Evolutionary conservation across 2,797 vertebrate genomes (phyloP).

Genomic region (Hyperoplus lanceolatus): DNA sequence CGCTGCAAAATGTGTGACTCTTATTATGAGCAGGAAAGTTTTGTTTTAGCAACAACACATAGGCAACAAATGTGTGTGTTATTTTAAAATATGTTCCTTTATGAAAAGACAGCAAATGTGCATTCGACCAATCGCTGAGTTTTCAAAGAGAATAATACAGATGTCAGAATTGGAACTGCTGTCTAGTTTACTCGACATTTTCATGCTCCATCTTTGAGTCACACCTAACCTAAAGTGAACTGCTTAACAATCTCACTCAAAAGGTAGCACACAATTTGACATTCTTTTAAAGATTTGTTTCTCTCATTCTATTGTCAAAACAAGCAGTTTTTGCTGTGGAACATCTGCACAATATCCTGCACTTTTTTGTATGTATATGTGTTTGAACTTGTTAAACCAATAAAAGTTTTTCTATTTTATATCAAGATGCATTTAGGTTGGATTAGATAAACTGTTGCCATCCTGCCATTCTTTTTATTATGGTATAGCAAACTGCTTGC

Average conservation of each 20-base stretch:
- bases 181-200: slow-evolving; percentile 22
- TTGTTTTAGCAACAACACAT: slow-evolving; percentile 3
- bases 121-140: neutral
- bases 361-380: neutral
- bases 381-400: neutral
- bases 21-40: slow-evolving; percentile 36
- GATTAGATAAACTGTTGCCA: too few species aligned
- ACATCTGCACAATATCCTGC: neutral
- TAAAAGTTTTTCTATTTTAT: neutral
- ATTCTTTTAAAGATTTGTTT: neutral
- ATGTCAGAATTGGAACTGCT: slow-evolving; percentile 19
- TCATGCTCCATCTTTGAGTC: slow-evolving; percentile 16
- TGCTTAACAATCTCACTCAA: slow-evolving; percentile 7
- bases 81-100: slow-evolving; percentile 38
- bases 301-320: neutral
- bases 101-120: slow-evolving; percentile 24
- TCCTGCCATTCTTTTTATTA: neutral
- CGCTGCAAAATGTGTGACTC: slow-evolving; percentile 1
- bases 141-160: slow-evolving; percentile 25
- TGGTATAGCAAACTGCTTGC: neutral
- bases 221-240: slow-evolving; percentile 4
- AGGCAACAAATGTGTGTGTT: neutral
- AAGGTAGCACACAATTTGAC: neutral
- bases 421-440: neutral
- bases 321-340: neutral